Percentiles rank a stretch among this genome's conserved stretches.
These are phyloP conservation scores for Genyomyrus donnyi DNA, from an alignment of 2,113 vertebrate genomes.

Conservation along the genomic window DNA sequence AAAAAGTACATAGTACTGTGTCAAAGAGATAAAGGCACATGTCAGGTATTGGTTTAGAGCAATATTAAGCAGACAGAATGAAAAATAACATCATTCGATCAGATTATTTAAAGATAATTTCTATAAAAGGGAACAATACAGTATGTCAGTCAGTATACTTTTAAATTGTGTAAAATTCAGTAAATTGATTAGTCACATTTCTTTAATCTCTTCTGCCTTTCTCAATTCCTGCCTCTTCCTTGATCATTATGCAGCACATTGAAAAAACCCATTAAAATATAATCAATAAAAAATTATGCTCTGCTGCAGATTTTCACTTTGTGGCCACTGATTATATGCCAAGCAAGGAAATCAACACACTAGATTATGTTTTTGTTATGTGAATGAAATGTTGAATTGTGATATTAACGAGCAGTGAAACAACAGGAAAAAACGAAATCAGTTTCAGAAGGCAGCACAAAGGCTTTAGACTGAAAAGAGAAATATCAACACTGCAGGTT, in stretches of 20 bases:
- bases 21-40: not conserved
- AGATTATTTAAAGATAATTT: not conserved
- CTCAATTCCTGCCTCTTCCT: not conserved
- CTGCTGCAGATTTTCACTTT: not conserved
- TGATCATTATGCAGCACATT: not conserved
- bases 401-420: not conserved
- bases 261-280: not conserved
- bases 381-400: not conserved
- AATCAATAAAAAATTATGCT: not conserved
- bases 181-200: not conserved
- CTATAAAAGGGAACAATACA: not conserved
- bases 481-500: not conserved
- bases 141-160: not conserved
- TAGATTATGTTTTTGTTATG: not conserved
- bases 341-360: not conserved
- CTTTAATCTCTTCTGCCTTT: not conserved
- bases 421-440: slow-evolving; percentile 21
- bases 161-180: not conserved
- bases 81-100: not conserved
- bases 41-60: not conserved
- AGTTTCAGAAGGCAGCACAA: slow-evolving; percentile 23
- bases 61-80: not conserved
- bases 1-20: not conserved
- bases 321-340: not conserved
- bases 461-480: not conserved